phyloP scores from a whole-genome alignment of 2,113 vertebrate genomes.

The Chaetodon auriga region DNA sequence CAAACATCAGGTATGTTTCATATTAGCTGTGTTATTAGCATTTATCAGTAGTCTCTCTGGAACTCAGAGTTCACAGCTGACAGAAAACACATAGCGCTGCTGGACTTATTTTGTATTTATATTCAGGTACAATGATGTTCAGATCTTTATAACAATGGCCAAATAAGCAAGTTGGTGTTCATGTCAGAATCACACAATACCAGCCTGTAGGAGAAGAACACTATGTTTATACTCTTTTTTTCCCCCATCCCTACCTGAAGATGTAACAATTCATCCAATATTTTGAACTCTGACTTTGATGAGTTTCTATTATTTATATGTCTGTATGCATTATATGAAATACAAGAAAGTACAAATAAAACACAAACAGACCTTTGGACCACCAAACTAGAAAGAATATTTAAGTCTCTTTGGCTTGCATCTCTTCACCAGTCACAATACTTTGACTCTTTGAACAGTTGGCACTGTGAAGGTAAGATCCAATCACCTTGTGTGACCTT shows the following conservation, averaged over 20 bases:
- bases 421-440: neutral
- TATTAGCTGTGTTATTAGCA: neutral
- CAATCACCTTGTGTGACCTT: neutral
- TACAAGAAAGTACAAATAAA: too few relatives aligned
- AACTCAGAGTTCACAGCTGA: neutral
- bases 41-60: neutral
- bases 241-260: too few relatives aligned
- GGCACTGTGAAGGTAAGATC: too few relatives aligned
- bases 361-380: too few relatives aligned
- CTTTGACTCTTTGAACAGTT: neutral
- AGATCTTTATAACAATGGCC: neutral
- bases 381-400: too few relatives aligned
- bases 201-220: neutral
- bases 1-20: conserved; percentile 88
- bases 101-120: neutral
- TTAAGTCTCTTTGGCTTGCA: neutral
- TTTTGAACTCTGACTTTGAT: too few relatives aligned
- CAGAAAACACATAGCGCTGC: neutral
- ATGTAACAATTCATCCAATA: neutral
- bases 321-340: too few relatives aligned
- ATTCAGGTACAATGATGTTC: too few relatives aligned
- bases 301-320: too few relatives aligned
- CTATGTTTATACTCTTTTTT: neutral
- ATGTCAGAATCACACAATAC: neutral
- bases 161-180: neutral